Base-by-base conservation (phyloP, 2,888 invertebrate genomes). In the Suillia variegata region DNA sequence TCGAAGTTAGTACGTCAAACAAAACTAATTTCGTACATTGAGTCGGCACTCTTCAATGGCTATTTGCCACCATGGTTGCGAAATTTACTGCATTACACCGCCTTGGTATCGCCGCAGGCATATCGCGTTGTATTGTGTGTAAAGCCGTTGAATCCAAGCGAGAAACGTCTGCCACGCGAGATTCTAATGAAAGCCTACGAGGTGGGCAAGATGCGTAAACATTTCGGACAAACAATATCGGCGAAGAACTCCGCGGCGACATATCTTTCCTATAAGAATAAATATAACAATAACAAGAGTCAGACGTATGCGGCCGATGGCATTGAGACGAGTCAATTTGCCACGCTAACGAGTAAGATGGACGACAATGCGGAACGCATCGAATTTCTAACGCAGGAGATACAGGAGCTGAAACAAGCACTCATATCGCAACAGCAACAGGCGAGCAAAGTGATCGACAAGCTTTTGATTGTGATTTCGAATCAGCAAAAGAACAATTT, bases 1-100 rank as follows among this genome's bases (percentile, higher is more conserved):
- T 92, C 92, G 0, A 93, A 93, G 74, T 83, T 93, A 6, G 93
- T 93, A 10, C 85, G 93, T 13, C 93, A 93, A 80, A 93, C 93
- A 0, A 92, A 93, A 81, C 80, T 93, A n/a, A 93, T 93, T 63
- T 91, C 91, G 1, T 93, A 93, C 74, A 90, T 93, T 82, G 93
- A 93, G 74, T 82, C 91, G 31, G 92, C 93, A 0, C 78, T 93
- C 33, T 92, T 93, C 66, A 89, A 92, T 70, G 91, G 91, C 0
- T 90, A 91, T 76, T 78, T 92, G 49, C 93, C 93, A 0, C 87
- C 89, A 70, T 90, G 89, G 80, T 73, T 93, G 12, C 81, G 90
- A 59, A 91, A 90, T 81, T 83, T 92, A 45, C 78, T 93, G 10
- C 89, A 91, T 73, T 90, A 91, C 74, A 91, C 92, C 0, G 91